These are phyloP conservation scores for Drosophila punjabiensis DNA, from an alignment of 1,140 invertebrate genomes.

Conservation along the genomic window DNA sequence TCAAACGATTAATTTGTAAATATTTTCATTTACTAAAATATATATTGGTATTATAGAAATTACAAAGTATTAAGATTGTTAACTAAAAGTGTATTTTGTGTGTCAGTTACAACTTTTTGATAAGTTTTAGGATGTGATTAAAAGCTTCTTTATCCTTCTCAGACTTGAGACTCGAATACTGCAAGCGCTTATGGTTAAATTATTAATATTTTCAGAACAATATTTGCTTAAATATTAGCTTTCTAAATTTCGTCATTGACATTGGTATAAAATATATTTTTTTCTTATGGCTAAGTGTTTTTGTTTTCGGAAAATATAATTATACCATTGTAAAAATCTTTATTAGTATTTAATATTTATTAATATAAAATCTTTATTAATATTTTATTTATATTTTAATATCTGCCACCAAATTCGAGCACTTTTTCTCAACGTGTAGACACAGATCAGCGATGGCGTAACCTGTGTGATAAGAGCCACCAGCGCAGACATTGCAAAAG, in stretches of 20 bases:
- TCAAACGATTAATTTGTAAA: too few species aligned
- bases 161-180: background rate
- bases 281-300: too few species aligned
- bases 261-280: too few species aligned
- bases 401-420: background rate
- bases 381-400: background rate
- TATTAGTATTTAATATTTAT: too few species aligned
- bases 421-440: conserved; percentile 5
- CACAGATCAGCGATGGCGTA: conserved; percentile 32
- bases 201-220: background rate
- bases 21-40: too few species aligned
- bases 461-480: conserved; percentile 33
- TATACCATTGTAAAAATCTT: too few species aligned
- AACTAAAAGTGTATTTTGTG: background rate
- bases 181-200: background rate
- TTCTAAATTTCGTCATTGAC: background rate
- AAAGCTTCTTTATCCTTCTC: background rate
- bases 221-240: background rate
- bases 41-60: background rate
- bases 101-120: background rate
- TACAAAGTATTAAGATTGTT: background rate
- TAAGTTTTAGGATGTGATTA: background rate
- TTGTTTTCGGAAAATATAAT: too few species aligned
- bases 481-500: conserved; percentile 35
- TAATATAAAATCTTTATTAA: too few species aligned